Base-by-base conservation (phyloP, 2,113 vertebrate species). In the Progne subis region DNA sequence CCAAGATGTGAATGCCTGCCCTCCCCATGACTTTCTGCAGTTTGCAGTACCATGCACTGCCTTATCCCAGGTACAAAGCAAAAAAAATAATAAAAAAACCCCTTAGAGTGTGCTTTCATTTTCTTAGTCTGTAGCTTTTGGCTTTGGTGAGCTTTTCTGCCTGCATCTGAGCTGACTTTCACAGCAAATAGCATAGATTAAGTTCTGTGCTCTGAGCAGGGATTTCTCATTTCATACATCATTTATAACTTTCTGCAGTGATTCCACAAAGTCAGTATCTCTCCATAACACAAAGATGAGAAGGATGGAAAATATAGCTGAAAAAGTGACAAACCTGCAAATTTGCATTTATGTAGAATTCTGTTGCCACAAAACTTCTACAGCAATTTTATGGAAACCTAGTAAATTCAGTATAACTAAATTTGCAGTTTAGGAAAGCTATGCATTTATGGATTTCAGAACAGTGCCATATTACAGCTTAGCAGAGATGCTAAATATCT, bases 211-310 rank as follows among this genome's bases (percentile, higher is more conserved):
- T 91, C 96, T 60, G 83, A 96, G 95, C 92, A 94, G 86, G 86
- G 92, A 96, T 96, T 96, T 97, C 92, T 97, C 94, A 96, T 97
- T 97, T 97, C 95, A 96, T 96, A 96, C 95, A 97, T 96, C 96
- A 96, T 97, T 97, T 97, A 97, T 96, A 96, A 96, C 88, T 95
- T 96, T 96, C 95, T 96, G 96, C 95, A 92, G 86, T 72, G 74
- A 92, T 91, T 97, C 89, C 92, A 96, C 78, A 94, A 95, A 96
- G 90, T 96, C 95, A 65, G 95, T 96, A 93, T 96, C 92, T 96
- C 92, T 94, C 94, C 81, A 34, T 74, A 94, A 90, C 88, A 94
- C 90, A 92, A 91, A 94, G 94, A 96, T 94, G 96, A 95, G 95
- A 96, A 85, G 95, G 91, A 95, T 70, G 82, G 86, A 95, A 97